Conservation (phyloP, 2,797 vertebrate genomes). For the Petrocephalus sullivani region DNA sequence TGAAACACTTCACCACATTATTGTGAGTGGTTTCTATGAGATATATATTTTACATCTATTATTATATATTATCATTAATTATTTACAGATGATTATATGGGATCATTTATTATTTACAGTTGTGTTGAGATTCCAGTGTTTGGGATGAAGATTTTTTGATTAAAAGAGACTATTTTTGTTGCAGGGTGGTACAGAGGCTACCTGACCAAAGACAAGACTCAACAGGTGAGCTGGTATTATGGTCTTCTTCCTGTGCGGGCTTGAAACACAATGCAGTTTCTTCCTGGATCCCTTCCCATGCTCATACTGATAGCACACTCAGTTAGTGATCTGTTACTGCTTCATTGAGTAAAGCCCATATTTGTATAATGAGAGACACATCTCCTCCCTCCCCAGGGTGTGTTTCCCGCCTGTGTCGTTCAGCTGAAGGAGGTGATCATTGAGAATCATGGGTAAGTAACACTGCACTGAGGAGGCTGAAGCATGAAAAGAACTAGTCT, state of each 20-base stretch:
- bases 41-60: neutral
- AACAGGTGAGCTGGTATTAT: conserved; percentile 65
- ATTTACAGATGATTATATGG: neutral
- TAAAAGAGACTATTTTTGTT: conserved; percentile 32
- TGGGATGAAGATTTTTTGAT: neutral
- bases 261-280: neutral
- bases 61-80: neutral
- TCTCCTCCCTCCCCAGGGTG: conserved; percentile 63
- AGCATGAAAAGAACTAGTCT: neutral
- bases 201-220: conserved; percentile 74
- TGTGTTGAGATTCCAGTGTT: neutral
- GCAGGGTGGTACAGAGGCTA: conserved; percentile 88
- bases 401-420: conserved; percentile 85
- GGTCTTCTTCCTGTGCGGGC: neutral
- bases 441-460: conserved; percentile 77
- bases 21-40: neutral
- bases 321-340: neutral
- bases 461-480: neutral
- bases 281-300: neutral
- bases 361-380: neutral
- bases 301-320: neutral
- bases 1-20: neutral
- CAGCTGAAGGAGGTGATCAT: conserved; percentile 76
- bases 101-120: neutral
- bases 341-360: neutral